phyloP scores from a whole-genome alignment of 2,888 invertebrate genomes.

The Drosophila pegasa region DNA sequence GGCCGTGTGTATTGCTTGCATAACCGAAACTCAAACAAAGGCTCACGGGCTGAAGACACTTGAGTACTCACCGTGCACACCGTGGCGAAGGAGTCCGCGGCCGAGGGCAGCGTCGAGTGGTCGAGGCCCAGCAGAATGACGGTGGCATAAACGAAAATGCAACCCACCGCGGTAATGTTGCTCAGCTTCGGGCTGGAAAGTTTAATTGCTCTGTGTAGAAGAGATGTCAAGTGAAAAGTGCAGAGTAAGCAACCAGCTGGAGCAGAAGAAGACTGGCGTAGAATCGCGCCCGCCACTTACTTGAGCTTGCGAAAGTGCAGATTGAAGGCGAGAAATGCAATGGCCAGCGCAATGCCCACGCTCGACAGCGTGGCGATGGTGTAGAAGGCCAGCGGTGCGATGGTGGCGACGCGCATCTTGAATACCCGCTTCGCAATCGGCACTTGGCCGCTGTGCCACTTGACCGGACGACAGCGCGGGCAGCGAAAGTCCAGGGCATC shows the following conservation, averaged over 20 bases:
- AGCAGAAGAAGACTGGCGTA: background rate
- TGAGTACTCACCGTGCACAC: conserved; percentile 92
- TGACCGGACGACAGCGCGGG: conserved; percentile 88
- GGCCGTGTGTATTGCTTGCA: conserved; percentile 58
- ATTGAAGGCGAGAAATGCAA: conserved; percentile 92
- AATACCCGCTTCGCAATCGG: conserved; percentile 92
- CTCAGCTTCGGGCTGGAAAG: conserved; percentile 96
- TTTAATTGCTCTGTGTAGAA: conserved; percentile 91
- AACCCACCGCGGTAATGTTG: conserved; percentile 96
- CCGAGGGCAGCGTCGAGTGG: conserved; percentile 90
- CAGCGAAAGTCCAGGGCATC: conserved; percentile 89
- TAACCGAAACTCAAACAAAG: conserved; percentile 76
- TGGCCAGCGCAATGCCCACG: conserved; percentile 90
- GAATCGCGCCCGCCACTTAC: conserved; percentile 85
- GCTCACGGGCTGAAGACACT: conserved; percentile 21
- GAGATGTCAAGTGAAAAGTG: conserved; percentile 23
- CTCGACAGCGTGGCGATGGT: conserved; percentile 90
- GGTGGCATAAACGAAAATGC: conserved; percentile 94
- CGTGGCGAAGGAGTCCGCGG: conserved; percentile 90
- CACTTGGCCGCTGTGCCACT: conserved; percentile 91
- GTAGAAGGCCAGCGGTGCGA: conserved; percentile 91
- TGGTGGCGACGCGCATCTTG: conserved; percentile 90
- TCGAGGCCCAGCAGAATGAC: conserved; percentile 94
- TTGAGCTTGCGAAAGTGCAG: conserved; percentile 92
- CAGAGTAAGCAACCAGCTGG: conserved; percentile 14